These are phyloP conservation scores for Taenioides sp. DNA, from an alignment of 2,797 vertebrate genomes.

Conservation along the genomic window DNA sequence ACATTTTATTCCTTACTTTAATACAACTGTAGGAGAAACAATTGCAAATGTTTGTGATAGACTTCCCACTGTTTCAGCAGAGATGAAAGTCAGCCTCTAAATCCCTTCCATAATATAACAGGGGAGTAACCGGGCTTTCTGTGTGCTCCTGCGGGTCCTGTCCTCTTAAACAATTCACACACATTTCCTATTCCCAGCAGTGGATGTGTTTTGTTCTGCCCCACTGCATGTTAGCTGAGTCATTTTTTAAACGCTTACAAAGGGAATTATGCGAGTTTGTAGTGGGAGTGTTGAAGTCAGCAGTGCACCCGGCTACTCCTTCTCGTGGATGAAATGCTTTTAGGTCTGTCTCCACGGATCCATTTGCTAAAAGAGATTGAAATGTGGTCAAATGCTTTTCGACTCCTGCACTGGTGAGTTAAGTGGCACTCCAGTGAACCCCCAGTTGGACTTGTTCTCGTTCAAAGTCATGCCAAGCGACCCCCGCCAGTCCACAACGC, in stretches of 20 bases:
- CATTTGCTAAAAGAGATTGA: constrained; percentile 74
- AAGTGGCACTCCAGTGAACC: constrained; percentile 74
- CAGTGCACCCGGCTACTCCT: constrained; percentile 29
- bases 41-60: constrained; percentile 29
- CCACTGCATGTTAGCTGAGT: constrained; percentile 46
- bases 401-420: constrained; percentile 60
- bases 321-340: constrained; percentile 51
- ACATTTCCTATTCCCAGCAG: constrained; percentile 53
- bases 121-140: constrained; percentile 44
- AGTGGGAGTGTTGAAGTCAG: constrained; percentile 35
- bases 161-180: constrained; percentile 60
- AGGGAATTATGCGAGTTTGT: constrained; percentile 36
- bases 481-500: constrained; percentile 67
- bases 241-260: constrained; percentile 36
- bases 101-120: constrained; percentile 42
- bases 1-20: not conserved
- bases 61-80: constrained; percentile 28
- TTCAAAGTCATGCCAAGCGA: constrained; percentile 78
- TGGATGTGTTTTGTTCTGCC: constrained; percentile 60
- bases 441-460: constrained; percentile 74
- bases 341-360: constrained; percentile 66
- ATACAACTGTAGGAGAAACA: constrained; percentile 7
- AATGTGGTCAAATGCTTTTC: constrained; percentile 73
- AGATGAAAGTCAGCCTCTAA: constrained; percentile 40
- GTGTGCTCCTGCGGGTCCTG: constrained; percentile 48